phyloP scores from a whole-genome alignment of 2,888 invertebrate genomes.

The Chalcosyrphus nemorum region DNA sequence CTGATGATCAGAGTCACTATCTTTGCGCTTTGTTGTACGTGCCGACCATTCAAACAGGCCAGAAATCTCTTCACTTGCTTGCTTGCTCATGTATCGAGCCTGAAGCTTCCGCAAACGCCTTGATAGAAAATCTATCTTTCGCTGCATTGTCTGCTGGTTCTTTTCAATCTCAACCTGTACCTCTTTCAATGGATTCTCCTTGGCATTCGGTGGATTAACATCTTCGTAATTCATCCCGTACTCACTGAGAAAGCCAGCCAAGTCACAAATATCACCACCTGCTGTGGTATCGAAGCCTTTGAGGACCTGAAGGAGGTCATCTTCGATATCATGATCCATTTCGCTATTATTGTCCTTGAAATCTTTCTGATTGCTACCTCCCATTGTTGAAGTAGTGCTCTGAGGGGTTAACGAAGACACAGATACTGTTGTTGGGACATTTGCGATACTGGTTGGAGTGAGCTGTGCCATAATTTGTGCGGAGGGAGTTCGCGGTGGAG shows the following conservation, averaged over 20 bases:
- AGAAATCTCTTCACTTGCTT: slow-evolving; percentile 90
- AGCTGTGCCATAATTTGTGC: slow-evolving; percentile 57
- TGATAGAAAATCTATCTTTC: slow-evolving; percentile 88
- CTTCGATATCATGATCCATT: slow-evolving; percentile 87
- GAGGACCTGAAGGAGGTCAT: slow-evolving; percentile 89
- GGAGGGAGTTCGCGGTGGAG: slow-evolving; percentile 72
- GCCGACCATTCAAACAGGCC: slow-evolving; percentile 90
- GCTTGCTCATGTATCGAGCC: slow-evolving; percentile 88
- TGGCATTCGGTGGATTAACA: slow-evolving; percentile 71
- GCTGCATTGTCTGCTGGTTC: slow-evolving; percentile 84
- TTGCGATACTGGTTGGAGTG: slow-evolving; percentile 63
- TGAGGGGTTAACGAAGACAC: slow-evolving; percentile 76
- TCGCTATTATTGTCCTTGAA: slow-evolving; percentile 85
- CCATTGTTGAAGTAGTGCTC: slow-evolving; percentile 75
- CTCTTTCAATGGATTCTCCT: slow-evolving; percentile 76
- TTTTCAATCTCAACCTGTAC: slow-evolving; percentile 78
- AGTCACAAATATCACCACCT: slow-evolving; percentile 78
- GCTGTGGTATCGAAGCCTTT: slow-evolving; percentile 86
- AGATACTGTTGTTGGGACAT: slow-evolving; percentile 40
- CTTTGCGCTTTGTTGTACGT: slow-evolving; percentile 78
- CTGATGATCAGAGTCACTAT: slow-evolving; percentile 70
- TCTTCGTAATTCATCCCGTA: slow-evolving; percentile 76
- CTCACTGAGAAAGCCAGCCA: slow-evolving; percentile 79
- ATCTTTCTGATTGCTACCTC: slow-evolving; percentile 82
- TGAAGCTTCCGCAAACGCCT: slow-evolving; percentile 90